A percentile compares a stretch with the other conserved stretches of the same genome.
These are phyloP conservation scores for Blennius ocellaris DNA, from an alignment of 2,113 vertebrate genomes.

Conservation along the genomic window DNA sequence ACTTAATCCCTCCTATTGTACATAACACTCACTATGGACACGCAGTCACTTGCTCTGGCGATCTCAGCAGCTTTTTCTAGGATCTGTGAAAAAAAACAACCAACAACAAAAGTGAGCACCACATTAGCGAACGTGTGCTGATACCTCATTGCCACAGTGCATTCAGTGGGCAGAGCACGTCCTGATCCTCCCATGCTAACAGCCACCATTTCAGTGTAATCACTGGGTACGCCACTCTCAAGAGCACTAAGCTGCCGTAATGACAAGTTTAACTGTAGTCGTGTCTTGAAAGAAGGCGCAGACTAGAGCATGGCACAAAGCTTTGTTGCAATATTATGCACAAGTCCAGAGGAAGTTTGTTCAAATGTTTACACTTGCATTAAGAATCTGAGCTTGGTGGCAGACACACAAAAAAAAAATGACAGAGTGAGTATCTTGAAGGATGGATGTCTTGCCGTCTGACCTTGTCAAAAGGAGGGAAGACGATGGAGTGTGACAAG, in stretches of 20 bases:
- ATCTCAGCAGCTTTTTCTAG: constrained; percentile 98
- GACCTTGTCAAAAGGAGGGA: constrained; percentile 98
- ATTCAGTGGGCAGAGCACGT: constrained; percentile 45
- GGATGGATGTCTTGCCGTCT: constrained; percentile 19
- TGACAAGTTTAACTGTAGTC: constrained; percentile 22
- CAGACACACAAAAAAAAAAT: not conserved
- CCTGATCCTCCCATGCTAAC: constrained; percentile 50
- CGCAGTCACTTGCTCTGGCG: constrained; percentile 86
- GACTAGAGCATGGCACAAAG: not conserved
- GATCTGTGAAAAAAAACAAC: constrained; percentile 85
- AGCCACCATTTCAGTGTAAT: constrained; percentile 48
- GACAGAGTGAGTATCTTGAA: not conserved
- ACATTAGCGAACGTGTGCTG: constrained; percentile 12
- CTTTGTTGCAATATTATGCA: too few species aligned
- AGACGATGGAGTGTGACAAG: constrained; percentile 87
- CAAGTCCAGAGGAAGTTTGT: not conserved
- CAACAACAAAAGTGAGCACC: not conserved
- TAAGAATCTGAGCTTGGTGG: not conserved
- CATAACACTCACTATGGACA: constrained; percentile 85
- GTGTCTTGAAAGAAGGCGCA: constrained; percentile 8
- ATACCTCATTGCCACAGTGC: constrained; percentile 22
- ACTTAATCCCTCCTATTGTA: not conserved
- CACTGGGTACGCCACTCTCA: constrained; percentile 28
- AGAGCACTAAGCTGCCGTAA: constrained; percentile 20
- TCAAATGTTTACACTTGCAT: not conserved